These are phyloP conservation scores for Microhierax caerulescens DNA, from an alignment of 2,797 vertebrate genomes.

Conservation along the genomic window DNA sequence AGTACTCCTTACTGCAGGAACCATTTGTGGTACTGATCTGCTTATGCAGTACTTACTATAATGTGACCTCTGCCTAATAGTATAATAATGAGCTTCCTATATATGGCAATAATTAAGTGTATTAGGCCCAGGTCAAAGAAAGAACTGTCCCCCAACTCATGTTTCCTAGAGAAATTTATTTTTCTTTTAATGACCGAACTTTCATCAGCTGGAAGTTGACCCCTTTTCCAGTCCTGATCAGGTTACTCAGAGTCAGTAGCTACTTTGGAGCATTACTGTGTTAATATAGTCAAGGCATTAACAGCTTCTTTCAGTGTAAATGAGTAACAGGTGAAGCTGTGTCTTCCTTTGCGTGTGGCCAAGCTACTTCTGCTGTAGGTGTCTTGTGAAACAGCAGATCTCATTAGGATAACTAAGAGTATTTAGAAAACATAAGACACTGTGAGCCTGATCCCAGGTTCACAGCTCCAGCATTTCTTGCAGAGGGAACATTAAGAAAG, in stretches of 20 bases:
- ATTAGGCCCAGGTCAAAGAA: background rate
- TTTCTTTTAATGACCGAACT: background rate
- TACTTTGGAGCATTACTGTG: background rate
- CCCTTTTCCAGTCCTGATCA: background rate
- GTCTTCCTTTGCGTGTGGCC: background rate
- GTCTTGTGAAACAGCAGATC: background rate
- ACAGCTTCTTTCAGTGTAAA: background rate
- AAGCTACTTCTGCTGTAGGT: background rate
- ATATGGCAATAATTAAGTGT: background rate
- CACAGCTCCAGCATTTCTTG: background rate
- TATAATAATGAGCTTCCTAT: background rate
- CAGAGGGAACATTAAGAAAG: background rate
- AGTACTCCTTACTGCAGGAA: background rate
- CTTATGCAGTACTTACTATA: background rate
- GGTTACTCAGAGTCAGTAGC: background rate
- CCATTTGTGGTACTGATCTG: background rate
- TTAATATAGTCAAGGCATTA: background rate
- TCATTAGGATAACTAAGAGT: background rate
- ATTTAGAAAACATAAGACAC: background rate
- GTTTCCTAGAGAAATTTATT: background rate
- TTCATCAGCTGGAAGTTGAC: background rate
- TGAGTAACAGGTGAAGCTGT: background rate
- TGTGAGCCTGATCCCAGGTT: background rate
- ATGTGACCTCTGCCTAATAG: background rate
- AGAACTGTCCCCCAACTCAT: background rate